These are phyloP conservation scores for Melanophora roralis DNA, from an alignment of 2,888 invertebrate species.

Conservation along the genomic window DNA sequence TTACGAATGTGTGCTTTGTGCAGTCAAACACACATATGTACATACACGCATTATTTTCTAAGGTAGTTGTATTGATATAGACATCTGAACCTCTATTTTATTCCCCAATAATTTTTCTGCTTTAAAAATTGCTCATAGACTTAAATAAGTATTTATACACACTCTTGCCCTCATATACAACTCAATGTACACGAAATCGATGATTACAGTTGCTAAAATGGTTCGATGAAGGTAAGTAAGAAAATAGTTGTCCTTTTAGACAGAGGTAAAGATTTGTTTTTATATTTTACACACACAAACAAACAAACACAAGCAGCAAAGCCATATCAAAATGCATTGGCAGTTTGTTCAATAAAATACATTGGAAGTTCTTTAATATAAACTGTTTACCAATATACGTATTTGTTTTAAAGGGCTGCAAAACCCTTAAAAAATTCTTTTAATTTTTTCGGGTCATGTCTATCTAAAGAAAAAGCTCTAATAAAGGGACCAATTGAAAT, in stretches of 20 bases:
- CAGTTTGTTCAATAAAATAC: no score
- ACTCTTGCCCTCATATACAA: background rate
- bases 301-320: background rate
- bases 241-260: slow-evolving; percentile 46
- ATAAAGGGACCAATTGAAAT: no score
- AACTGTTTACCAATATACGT: no score
- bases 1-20: background rate
- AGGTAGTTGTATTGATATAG: slow-evolving; percentile 23
- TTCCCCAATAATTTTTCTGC: slow-evolving; percentile 12
- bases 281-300: background rate
- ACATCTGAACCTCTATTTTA: slow-evolving; percentile 37
- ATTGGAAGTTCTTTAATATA: background rate
- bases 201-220: slow-evolving; percentile 53
- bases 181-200: slow-evolving; percentile 26
- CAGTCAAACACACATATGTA: no score
- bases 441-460: no score
- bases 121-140: background rate
- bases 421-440: no score
- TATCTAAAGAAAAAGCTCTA: no score
- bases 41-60: slow-evolving; percentile 13
- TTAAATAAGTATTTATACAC: no score
- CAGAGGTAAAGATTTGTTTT: slow-evolving; percentile 29
- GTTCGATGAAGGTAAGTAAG: slow-evolving; percentile 56
- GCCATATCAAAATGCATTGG: background rate
- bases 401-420: no score